phyloP scores from a whole-genome alignment of 1,140 invertebrate species.

The Drosophila eugracilis region DNA sequence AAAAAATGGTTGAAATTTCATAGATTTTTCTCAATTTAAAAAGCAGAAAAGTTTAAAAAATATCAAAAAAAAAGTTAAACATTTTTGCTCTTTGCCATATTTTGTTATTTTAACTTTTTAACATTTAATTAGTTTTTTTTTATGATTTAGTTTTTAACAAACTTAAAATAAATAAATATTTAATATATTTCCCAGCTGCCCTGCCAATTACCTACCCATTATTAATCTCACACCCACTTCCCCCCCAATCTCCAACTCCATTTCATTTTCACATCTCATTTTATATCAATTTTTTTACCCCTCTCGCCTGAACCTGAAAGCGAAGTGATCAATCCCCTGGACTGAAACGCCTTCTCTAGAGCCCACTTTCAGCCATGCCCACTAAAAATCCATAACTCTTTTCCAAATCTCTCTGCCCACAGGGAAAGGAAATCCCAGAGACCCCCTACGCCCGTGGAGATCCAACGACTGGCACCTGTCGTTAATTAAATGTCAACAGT shows the following conservation, averaged over 20 bases:
- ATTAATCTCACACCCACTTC: neutral
- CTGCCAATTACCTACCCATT: too few species aligned
- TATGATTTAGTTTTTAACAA: too few species aligned
- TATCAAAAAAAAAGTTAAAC: too few species aligned
- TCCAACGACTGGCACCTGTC: constrained; percentile 61
- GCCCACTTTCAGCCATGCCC: neutral
- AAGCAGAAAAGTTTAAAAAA: too few species aligned
- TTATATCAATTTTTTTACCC: neutral
- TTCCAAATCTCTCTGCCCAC: constrained; percentile 31
- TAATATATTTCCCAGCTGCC: too few species aligned
- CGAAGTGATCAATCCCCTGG: neutral
- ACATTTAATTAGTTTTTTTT: too few species aligned
- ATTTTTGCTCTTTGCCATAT: neutral
- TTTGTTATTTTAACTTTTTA: neutral
- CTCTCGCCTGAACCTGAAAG: neutral
- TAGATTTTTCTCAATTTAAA: too few species aligned
- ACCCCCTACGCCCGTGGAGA: neutral
- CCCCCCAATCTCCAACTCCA: neutral
- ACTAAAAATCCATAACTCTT: constrained; percentile 31
- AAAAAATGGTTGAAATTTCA: too few species aligned
- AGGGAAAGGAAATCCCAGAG: constrained; percentile 10
- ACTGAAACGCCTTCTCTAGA: constrained; percentile 5
- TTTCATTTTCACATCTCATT: constrained; percentile 13
- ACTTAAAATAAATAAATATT: too few species aligned
- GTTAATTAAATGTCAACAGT: constrained; percentile 81